phyloP scores from a whole-genome alignment of 30 jellyfish, hydroid and myxozoan genomes.

The Turritopsis rubra region DNA sequence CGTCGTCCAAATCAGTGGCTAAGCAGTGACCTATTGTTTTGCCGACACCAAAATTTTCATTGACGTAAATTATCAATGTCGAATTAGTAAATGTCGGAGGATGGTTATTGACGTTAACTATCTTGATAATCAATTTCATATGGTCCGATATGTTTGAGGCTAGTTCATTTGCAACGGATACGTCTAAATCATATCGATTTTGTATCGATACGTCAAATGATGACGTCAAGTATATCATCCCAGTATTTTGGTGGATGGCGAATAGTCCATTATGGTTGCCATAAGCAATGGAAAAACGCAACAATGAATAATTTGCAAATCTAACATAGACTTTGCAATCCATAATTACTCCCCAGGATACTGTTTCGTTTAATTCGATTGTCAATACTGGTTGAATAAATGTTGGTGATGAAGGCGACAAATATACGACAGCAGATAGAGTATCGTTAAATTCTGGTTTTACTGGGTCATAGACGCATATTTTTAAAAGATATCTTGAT shows the following conservation, averaged over 20 bases:
- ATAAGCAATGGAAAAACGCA: neutral
- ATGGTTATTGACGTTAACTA: neutral
- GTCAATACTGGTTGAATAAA: neutral
- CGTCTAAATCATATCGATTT: neutral
- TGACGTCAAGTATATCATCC: neutral
- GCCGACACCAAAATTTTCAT: neutral
- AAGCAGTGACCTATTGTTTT: neutral
- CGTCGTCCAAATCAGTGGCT: neutral
- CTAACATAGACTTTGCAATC: neutral
- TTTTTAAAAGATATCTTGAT: neutral
- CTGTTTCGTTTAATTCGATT: neutral
- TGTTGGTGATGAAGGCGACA: neutral
- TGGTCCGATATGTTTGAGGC: neutral
- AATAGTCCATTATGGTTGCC: neutral
- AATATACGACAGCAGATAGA: neutral
- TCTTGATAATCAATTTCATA: neutral
- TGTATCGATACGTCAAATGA: neutral
- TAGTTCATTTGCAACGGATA: neutral
- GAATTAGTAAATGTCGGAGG: neutral
- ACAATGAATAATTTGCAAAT: neutral
- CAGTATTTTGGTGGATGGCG: neutral
- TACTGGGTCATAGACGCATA: neutral
- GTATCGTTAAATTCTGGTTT: constrained; percentile 3
- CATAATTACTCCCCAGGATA: neutral
- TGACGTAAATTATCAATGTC: neutral